These are phyloP conservation scores for Mizuhopecten yessoensis DNA, from an alignment of 1,140 invertebrate genomes.

Conservation along the genomic window DNA sequence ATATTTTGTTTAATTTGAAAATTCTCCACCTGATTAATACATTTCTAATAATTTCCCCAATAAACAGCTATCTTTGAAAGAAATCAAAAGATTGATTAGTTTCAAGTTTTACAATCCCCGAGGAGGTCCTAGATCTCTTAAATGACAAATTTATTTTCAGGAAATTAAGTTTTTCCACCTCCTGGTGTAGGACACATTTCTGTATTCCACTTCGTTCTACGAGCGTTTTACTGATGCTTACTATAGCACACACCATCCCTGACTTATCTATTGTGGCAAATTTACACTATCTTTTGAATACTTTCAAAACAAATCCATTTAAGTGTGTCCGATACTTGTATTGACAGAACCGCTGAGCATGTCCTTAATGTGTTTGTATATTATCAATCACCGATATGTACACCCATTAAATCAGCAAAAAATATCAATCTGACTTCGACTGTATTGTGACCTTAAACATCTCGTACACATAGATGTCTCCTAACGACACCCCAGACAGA, in stretches of 20 bases:
- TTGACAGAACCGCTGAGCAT: not conserved
- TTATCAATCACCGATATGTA: not conserved
- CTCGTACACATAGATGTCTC: not conserved
- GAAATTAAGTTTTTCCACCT: not conserved
- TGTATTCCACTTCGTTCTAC: not conserved
- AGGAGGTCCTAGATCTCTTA: not conserved
- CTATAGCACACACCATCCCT: not conserved
- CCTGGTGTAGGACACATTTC: not conserved
- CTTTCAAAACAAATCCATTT: constrained; percentile 5
- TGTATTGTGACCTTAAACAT: constrained; percentile 25
- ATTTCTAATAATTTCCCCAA: not conserved
- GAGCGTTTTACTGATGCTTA: not conserved
- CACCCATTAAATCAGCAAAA: not conserved
- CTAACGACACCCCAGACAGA: not conserved
- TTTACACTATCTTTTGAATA: not conserved
- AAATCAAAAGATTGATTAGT: constrained; percentile 10
- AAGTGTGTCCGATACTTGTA: constrained; percentile 2
- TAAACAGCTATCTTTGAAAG: not conserved
- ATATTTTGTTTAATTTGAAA: constrained; percentile 4
- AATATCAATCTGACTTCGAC: not conserved
- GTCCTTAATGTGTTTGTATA: not conserved
- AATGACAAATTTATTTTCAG: not conserved
- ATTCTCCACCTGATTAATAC: not conserved
- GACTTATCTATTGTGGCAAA: not conserved
- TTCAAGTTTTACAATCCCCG: not conserved